Evolutionary conservation across 2,113 vertebrate genomes (phyloP).

Genomic region (Plecturocebus donacophilus): DNA sequence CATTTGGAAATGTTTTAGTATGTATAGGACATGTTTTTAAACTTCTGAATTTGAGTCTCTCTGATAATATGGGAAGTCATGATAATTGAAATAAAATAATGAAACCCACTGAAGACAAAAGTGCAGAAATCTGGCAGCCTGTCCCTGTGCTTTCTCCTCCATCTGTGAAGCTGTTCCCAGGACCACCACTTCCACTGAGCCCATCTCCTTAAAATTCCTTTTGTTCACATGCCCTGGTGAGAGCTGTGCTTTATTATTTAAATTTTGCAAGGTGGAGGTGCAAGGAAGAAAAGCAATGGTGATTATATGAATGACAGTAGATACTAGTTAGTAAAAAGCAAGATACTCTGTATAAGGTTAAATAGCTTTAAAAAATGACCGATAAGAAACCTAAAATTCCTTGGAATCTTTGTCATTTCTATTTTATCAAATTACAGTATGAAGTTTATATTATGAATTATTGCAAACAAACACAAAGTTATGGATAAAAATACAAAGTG

Average conservation of each 20-base stretch:
- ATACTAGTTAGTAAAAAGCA: background rate
- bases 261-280: background rate
- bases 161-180: background rate
- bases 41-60: background rate
- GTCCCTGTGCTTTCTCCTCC: background rate
- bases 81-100: background rate
- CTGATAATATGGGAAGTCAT: background rate
- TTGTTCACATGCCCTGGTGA: background rate
- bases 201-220: background rate
- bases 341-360: background rate
- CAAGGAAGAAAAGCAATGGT: background rate
- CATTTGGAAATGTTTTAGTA: constrained; percentile 15
- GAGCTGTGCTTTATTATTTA: background rate
- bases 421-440: constrained; percentile 11
- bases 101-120: background rate
- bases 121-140: background rate
- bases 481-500: background rate
- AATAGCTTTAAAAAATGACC: background rate
- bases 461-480: background rate
- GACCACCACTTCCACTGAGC: background rate
- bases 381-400: background rate
- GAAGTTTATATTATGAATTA: background rate
- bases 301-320: background rate
- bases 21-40: constrained; percentile 6
- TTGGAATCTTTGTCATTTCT: constrained; percentile 17